These are phyloP conservation scores for Lutjanus campechanus DNA, from an alignment of 2,797 vertebrate species.

Conservation along the genomic window DNA sequence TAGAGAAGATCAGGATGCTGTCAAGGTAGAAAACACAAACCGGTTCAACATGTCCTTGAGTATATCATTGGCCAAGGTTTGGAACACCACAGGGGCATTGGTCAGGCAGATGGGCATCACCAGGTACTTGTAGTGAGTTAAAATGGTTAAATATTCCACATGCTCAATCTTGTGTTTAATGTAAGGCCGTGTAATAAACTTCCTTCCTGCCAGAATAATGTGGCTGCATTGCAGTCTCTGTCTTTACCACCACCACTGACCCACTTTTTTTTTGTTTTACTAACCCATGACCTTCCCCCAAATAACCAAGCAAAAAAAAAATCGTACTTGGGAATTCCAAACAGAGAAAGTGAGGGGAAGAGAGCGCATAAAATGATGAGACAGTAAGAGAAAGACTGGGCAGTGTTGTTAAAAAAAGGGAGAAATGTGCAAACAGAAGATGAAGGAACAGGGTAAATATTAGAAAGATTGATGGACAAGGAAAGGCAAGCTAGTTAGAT, in stretches of 20 bases:
- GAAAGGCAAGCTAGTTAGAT: conserved; percentile 24
- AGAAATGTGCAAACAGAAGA: background rate
- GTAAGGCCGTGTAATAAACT: background rate
- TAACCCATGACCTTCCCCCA: background rate
- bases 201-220: background rate
- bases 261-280: conserved; percentile 13
- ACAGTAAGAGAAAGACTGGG: conserved; percentile 3
- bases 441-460: conserved; percentile 30
- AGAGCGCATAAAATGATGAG: background rate
- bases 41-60: too few relatives aligned
- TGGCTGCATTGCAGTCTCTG: background rate
- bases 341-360: background rate
- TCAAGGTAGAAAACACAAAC: too few relatives aligned
- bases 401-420: background rate
- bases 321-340: background rate
- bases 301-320: conserved; percentile 8
- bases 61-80: too few relatives aligned
- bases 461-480: conserved; percentile 46
- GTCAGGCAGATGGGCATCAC: too few relatives aligned
- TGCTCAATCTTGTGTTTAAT: conserved; percentile 18
- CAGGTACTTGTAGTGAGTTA: background rate
- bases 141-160: conserved; percentile 7
- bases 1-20: too few relatives aligned
- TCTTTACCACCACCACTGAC: background rate
- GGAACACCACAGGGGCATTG: too few relatives aligned